Evolutionary conservation across 2,113 vertebrate genomes (phyloP).

Genomic region (Gavia stellata): DNA sequence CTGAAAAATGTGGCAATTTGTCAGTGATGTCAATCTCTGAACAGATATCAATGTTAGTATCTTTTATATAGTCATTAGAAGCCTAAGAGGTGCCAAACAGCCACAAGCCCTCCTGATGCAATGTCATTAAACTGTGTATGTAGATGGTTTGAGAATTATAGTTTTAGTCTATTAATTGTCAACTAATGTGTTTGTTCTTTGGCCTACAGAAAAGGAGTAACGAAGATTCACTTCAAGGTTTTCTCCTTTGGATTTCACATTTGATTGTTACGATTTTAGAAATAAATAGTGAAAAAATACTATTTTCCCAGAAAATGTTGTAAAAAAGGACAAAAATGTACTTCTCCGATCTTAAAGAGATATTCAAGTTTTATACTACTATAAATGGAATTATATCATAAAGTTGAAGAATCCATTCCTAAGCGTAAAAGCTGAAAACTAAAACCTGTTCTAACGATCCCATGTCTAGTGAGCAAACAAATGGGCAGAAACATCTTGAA

Average conservation of each 20-base stretch:
- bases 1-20: not conserved
- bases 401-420: not conserved
- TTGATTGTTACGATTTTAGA: not conserved
- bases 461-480: not conserved
- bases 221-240: not conserved
- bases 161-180: not conserved
- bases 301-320: not conserved
- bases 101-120: not conserved
- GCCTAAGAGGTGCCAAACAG: not conserved
- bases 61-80: not conserved
- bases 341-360: not conserved
- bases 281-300: not conserved
- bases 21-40: not conserved
- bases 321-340: not conserved
- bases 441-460: not conserved
- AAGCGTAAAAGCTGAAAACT: not conserved
- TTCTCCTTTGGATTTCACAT: not conserved
- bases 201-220: not conserved
- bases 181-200: not conserved
- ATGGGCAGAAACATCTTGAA: not conserved
- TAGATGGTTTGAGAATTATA: not conserved
- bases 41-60: not conserved
- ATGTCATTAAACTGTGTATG: not conserved
- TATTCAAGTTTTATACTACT: not conserved
- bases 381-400: not conserved